A percentile compares a stretch with the other conserved stretches of the same genome.
Evolutionary conservation across 2,888 invertebrate genomes (phyloP).

Genomic region (Pammene fasciana): DNA sequence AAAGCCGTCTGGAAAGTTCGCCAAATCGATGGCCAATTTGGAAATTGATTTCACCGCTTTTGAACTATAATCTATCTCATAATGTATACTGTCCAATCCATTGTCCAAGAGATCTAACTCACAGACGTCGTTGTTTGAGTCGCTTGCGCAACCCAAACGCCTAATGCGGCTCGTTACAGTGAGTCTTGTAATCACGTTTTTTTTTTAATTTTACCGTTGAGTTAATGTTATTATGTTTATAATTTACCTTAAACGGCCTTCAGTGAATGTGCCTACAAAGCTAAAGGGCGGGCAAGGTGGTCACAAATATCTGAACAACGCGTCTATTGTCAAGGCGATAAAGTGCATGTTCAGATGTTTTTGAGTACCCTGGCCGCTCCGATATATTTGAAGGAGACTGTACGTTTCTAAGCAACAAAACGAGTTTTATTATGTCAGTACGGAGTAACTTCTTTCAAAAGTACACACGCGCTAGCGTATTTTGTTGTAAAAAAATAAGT

Average conservation of each 20-base stretch:
- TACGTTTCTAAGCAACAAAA: no score
- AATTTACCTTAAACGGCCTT: background rate
- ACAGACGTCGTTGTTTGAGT: background rate
- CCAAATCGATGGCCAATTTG: constrained; percentile 20
- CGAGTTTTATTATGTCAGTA: no score
- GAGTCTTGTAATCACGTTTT: constrained; percentile 31
- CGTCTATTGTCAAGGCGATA: no score
- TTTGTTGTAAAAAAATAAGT: no score
- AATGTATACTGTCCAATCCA: background rate
- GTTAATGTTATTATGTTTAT: background rate
- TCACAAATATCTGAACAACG: no score
- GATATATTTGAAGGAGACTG: no score
- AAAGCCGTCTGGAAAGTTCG: constrained; percentile 5
- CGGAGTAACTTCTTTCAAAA: no score
- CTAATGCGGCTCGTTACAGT: constrained; percentile 25
- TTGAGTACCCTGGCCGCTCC: no score
- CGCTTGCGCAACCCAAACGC: constrained; percentile 13
- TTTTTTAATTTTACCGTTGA: constrained; percentile 31
- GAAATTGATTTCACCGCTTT: constrained; percentile 37
- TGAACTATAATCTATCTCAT: background rate
- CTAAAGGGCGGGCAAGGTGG: no score
- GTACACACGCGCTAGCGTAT: no score
- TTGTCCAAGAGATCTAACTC: background rate
- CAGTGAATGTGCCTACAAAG: no score
- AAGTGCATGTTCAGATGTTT: no score